A percentile compares a stretch with the other conserved stretches of the same genome.
phyloP scores from a whole-genome alignment of 2,888 invertebrate species.

The Sarcophaga variegata region DNA sequence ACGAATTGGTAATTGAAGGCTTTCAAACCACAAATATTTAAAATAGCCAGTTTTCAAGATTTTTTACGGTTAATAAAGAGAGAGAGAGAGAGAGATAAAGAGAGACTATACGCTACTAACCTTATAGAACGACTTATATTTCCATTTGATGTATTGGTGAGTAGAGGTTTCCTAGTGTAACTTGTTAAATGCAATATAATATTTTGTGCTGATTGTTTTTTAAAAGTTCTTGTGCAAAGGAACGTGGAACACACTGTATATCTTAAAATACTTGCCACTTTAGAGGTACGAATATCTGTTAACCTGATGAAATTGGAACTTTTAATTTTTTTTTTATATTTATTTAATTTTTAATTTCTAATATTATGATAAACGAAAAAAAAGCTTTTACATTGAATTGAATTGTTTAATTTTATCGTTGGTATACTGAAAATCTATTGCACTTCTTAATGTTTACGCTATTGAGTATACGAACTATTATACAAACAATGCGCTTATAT shows the following conservation, averaged over 20 bases:
- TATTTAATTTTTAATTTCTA: slow-evolving; percentile 9
- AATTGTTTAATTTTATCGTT: slow-evolving; percentile 14
- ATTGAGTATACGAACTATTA: slow-evolving; percentile 14
- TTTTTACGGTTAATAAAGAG: background rate
- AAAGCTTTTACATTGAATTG: background rate
- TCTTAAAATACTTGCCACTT: slow-evolving; percentile 19
- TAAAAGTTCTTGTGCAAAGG: slow-evolving; percentile 10
- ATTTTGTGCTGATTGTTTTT: background rate
- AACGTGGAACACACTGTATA: slow-evolving; percentile 1
- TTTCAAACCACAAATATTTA: slow-evolving; percentile 21
- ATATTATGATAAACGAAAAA: background rate
- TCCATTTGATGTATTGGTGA: slow-evolving; percentile 13
- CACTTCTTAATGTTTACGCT: slow-evolving; percentile 38
- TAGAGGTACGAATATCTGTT: background rate
- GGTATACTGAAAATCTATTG: slow-evolving; percentile 37
- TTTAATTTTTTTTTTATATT: background rate
- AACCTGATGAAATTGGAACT: slow-evolving; percentile 36
- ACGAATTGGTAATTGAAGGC: background rate
- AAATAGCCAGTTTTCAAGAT: slow-evolving; percentile 13
- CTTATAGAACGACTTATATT: slow-evolving; percentile 42
- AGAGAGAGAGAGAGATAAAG: no score
- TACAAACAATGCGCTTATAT: slow-evolving; percentile 19
- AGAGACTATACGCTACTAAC: slow-evolving; percentile 39
- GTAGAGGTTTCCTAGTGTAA: background rate
- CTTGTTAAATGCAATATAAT: slow-evolving; percentile 11